Evolutionary conservation across 2,113 vertebrate species (phyloP), one percentile per base, ranked within the genome.

Genomic region (Apteryx owenii): DNA sequence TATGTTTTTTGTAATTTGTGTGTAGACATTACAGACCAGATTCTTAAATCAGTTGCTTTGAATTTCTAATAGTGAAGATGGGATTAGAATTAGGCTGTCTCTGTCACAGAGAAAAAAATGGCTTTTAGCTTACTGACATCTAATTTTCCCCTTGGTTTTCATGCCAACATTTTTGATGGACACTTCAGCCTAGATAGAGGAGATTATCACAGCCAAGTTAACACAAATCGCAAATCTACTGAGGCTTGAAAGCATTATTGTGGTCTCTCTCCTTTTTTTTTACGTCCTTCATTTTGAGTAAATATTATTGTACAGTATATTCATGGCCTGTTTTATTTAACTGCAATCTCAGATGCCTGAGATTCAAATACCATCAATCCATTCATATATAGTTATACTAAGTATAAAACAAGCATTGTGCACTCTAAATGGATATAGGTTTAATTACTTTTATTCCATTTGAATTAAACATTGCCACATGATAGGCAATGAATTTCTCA

Each of bases 311-410:
- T 61, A 72, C 22, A 44, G 60, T 96, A 60, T 85, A 85, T 95
- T 95, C 85, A 95, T 85, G 62, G 72, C 46, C 78, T 82, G 90
- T 90, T 96, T 97, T 84, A 84, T 94, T 93, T 89, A 80, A 42
- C 33, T 95, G 23, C 69, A 65, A 14, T 56, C 69, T 44, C 79
- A 83, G 85, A 23, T 18, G 77, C 29, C 71, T 81, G 87, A 97
- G 90, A 95, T 96, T 85, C 54, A 92, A 91, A 92, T 85, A 53
- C 18, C 71, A 64, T 62, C 22, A 79, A 81, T 77, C 61, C 53
- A 68, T 85, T 84, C 53, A 87, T 23, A 83, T 23, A 68, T 19
- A 85, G 62, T 72, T 97, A 70, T 75, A 26, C 71, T 90, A 94
- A 93, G 95, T 75, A 88, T 65, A 91, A 91, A 94, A 44, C 44